Evolutionary conservation across 2,797 vertebrate genomes (phyloP).

Genomic region (Myripristis murdjan): DNA sequence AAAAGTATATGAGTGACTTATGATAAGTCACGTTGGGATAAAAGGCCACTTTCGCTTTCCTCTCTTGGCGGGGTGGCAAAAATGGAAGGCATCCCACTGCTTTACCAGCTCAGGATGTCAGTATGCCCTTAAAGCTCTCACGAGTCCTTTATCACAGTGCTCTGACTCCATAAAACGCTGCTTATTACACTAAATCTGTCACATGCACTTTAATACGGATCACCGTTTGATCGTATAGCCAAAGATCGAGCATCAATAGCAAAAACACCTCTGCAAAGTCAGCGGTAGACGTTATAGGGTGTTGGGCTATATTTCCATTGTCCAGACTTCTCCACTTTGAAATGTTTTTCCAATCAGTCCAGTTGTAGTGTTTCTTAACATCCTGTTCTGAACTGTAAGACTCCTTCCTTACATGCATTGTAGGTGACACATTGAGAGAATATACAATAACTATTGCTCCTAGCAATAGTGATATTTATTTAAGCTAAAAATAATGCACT

Average conservation of each 20-base stretch:
- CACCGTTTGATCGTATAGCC: slow-evolving; percentile 41
- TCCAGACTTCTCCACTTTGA: slow-evolving; percentile 11
- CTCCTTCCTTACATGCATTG: too few species aligned
- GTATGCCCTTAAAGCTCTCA: slow-evolving; percentile 59
- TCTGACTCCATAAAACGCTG: slow-evolving; percentile 75
- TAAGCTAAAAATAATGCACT: too few species aligned
- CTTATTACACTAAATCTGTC: slow-evolving; percentile 78
- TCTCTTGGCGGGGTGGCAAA: slow-evolving; percentile 12
- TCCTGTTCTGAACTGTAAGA: too few species aligned
- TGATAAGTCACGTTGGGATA: slow-evolving; percentile 30
- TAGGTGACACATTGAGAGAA: too few species aligned
- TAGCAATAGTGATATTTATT: too few species aligned
- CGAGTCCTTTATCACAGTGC: slow-evolving; percentile 61
- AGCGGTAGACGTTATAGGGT: slow-evolving; percentile 19
- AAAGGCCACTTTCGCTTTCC: slow-evolving; percentile 25
- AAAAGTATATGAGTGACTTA: slow-evolving; percentile 2
- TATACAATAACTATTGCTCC: too few species aligned
- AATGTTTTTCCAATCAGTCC: neutral
- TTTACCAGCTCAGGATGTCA: slow-evolving; percentile 57
- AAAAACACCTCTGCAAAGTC: slow-evolving; percentile 51
- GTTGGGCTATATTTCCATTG: slow-evolving; percentile 44
- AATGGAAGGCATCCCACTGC: slow-evolving; percentile 31
- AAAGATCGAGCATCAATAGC: slow-evolving; percentile 59
- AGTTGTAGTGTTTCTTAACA: too few species aligned
- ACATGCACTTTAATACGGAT: slow-evolving; percentile 62